Conservation (phyloP, 1,140 invertebrate genomes). For the Hesperophylax magnus region DNA sequence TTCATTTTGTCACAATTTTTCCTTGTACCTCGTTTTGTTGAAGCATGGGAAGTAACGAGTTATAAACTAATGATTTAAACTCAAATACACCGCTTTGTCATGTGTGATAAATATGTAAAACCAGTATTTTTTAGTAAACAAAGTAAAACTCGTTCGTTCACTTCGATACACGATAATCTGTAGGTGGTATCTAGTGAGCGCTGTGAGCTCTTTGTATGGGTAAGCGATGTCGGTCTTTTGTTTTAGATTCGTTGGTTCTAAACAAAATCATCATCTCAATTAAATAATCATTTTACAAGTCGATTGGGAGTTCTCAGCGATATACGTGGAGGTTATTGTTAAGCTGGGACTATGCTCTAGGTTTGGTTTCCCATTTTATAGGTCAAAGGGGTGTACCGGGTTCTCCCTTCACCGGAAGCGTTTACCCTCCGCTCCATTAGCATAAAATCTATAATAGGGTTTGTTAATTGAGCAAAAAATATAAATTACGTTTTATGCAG, state of each 20-base stretch:
- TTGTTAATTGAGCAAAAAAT: not conserved
- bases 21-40: no score
- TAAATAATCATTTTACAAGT: no score
- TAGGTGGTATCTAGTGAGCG: conserved; percentile 8
- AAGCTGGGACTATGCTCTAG: no score
- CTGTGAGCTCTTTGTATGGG: conserved; percentile 1
- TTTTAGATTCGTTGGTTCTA: not conserved
- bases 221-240: not conserved
- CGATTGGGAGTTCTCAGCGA: no score
- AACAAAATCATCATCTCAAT: no score
- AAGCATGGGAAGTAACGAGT: no score
- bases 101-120: conserved; percentile 13
- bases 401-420: not conserved
- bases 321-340: no score
- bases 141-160: not conserved
- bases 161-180: conserved; percentile 14
- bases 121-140: conserved; percentile 3
- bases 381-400: no score
- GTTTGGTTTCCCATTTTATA: no score
- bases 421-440: no score
- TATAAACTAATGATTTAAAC: not conserved
- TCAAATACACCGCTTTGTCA: not conserved
- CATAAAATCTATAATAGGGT: no score
- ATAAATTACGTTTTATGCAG: conserved; percentile 13
- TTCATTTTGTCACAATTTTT: no score